Evolutionary conservation across 2,888 invertebrate species (phyloP).

Genomic region (Pycnomerus fuliginosus): DNA sequence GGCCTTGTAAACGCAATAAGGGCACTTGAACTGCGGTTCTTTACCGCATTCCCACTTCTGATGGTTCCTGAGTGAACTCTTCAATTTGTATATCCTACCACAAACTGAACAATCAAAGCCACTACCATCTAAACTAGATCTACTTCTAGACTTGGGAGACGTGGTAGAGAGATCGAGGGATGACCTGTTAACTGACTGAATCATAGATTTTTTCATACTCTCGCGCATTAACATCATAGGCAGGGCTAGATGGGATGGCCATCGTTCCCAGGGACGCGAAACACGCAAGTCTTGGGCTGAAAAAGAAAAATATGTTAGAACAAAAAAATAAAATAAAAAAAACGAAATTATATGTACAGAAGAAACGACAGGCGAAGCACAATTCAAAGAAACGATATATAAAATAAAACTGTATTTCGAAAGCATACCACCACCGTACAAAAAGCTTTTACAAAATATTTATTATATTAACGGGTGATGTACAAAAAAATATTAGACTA

Average conservation of each 20-base stretch:
- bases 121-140: slow-evolving; percentile 33
- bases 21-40: slow-evolving; percentile 81
- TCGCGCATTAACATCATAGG: slow-evolving; percentile 65
- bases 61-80: slow-evolving; percentile 80
- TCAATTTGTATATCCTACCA: slow-evolving; percentile 82
- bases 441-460: slow-evolving; percentile 23
- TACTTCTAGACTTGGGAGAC: slow-evolving; percentile 25
- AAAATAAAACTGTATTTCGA: slow-evolving; percentile 22
- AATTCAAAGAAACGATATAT: slow-evolving; percentile 12
- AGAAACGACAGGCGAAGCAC: slow-evolving; percentile 4
- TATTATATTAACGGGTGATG: slow-evolving; percentile 23
- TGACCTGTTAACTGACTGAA: slow-evolving; percentile 40
- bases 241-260: slow-evolving; percentile 74
- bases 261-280: slow-evolving; percentile 70
- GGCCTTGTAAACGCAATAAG: slow-evolving; percentile 79
- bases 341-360: slow-evolving; percentile 6
- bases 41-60: slow-evolving; percentile 87
- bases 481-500: slow-evolving; percentile 24
- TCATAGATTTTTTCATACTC: slow-evolving; percentile 51
- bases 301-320: slow-evolving; percentile 45
- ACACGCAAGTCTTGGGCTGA: slow-evolving; percentile 69
- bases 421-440: slow-evolving; percentile 25
- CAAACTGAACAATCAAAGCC: slow-evolving; percentile 79
- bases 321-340: slow-evolving; percentile 8
- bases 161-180: slow-evolving; percentile 29